These are phyloP conservation scores for Epistrophella euchroma DNA, from an alignment of 2,888 invertebrate genomes.

Conservation along the genomic window DNA sequence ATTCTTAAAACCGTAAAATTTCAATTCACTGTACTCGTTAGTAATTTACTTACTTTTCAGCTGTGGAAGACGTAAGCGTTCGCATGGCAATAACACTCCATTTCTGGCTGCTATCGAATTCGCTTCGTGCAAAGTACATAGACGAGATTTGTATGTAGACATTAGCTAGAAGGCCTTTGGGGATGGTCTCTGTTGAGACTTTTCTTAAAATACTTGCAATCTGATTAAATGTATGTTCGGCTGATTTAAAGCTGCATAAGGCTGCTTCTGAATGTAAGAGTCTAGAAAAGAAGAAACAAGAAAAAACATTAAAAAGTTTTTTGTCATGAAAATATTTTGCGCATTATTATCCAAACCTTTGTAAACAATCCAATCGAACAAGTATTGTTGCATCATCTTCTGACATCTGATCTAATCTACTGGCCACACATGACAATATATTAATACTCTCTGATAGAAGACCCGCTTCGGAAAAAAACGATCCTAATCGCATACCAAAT, in stretches of 20 bases:
- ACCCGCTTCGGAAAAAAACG: conserved; percentile 94
- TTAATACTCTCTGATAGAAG: conserved; percentile 92
- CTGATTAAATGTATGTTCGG: conserved; percentile 88
- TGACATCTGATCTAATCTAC: conserved; percentile 86
- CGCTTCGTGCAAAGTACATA: conserved; percentile 92
- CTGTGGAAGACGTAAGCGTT: conserved; percentile 87
- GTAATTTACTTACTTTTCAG: conserved; percentile 85
- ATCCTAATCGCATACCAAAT: conserved; percentile 85
- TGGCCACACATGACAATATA: conserved; percentile 88
- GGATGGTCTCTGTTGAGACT: conserved; percentile 83
- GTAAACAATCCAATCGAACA: conserved; percentile 92
- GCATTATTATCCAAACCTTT: conserved; percentile 86
- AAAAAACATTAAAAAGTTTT: conserved; percentile 2
- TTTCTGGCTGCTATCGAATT: conserved; percentile 91
- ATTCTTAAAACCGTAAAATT: not conserved
- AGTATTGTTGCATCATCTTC: conserved; percentile 86
- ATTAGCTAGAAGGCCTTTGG: conserved; percentile 86
- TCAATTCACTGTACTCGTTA: not conserved
- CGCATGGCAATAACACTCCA: conserved; percentile 92
- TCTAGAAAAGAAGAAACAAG: conserved; percentile 83
- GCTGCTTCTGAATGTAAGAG: conserved; percentile 93
- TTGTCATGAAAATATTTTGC: not conserved
- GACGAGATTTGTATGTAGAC: conserved; percentile 93
- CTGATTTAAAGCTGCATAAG: conserved; percentile 91
- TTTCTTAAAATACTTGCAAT: conserved; percentile 85